A percentile compares a stretch with the other conserved stretches of the same genome.
These are phyloP conservation scores for Drosophila bipectinata DNA, from an alignment of 1,140 invertebrate genomes.

Conservation along the genomic window DNA sequence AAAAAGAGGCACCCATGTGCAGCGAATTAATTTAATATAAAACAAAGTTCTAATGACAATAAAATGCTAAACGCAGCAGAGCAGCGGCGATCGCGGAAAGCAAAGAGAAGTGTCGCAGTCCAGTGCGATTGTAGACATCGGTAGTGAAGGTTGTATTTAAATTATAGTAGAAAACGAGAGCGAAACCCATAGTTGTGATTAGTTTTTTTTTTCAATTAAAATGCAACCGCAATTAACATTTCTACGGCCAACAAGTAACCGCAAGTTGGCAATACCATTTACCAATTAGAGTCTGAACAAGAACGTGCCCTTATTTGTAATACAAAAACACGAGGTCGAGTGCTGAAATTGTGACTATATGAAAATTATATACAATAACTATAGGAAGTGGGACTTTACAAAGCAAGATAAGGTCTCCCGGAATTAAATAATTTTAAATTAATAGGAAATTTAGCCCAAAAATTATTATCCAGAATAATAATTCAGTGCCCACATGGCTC, in stretches of 20 bases:
- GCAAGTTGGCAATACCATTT: conserved; percentile 10
- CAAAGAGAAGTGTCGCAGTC: conserved; percentile 16
- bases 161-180: not conserved
- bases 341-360: too few species aligned
- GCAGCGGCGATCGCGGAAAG: not conserved
- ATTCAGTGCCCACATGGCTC: not conserved
- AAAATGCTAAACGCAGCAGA: not conserved
- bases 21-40: conserved; percentile 3
- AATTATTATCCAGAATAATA: not conserved
- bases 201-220: not conserved
- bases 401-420: not conserved
- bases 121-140: conserved; percentile 43
- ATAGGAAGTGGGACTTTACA: not conserved
- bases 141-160: conserved; percentile 37
- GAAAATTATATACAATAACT: not conserved
- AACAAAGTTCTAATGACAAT: not conserved
- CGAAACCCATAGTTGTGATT: not conserved
- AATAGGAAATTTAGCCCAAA: not conserved
- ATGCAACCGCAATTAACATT: conserved; percentile 6
- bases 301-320: not conserved
- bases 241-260: not conserved
- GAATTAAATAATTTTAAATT: not conserved
- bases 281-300: not conserved
- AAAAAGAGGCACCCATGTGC: not conserved
- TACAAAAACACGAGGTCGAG: not conserved